Base-by-base conservation (phyloP, 1,140 invertebrate genomes). In the Zaprionus ghesquierei region DNA sequence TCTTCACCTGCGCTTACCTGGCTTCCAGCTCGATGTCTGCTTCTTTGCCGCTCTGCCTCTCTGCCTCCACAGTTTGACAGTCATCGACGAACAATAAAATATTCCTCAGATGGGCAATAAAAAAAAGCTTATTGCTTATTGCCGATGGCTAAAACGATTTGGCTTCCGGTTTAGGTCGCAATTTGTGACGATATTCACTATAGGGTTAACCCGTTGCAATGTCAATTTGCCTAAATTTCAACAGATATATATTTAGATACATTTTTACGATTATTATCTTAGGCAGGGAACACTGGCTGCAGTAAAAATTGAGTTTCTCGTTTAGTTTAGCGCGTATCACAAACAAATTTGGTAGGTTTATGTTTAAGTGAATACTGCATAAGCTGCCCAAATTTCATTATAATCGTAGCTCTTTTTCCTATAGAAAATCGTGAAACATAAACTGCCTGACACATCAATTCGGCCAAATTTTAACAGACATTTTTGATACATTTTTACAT, bases 41-140 rank as follows among this genome's bases (percentile, higher is more conserved):
- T 56, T 68, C 22, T 33, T 56, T 15, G 31, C 56, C 41, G 41
- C 38, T 33, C 53, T 69, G 31, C 41, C 50, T 69, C 25, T 56
- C 54, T 46, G 63, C 53, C 12, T 41, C 60, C 23, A 18, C 10
- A 69, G 56, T 74, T 73, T 89, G 76, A 75, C 79, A 79, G 73
- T n/a, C 69, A 59, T 79, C 62, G 64, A 64, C 38, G 27, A 73
- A 71, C 74, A 81, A 80, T 89, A 84, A 89, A 89, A 84, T 89
- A 89, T 78, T 68, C 68, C 84, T 77, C 65, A 35, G 70, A 77
- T 89, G 69, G 80, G 68, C 68, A 70, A 89, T 89, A 89, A 89
- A 89, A 89, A 89, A 89, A 89, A 66, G 80, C 80, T 80, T 89
- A 89, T 87, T 74, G 84, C 82, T 85, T 54, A 58, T 59, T 61